Evolutionary conservation across 2,888 invertebrate species (phyloP).

Genomic region (Chrysopilus asiliformis): DNA sequence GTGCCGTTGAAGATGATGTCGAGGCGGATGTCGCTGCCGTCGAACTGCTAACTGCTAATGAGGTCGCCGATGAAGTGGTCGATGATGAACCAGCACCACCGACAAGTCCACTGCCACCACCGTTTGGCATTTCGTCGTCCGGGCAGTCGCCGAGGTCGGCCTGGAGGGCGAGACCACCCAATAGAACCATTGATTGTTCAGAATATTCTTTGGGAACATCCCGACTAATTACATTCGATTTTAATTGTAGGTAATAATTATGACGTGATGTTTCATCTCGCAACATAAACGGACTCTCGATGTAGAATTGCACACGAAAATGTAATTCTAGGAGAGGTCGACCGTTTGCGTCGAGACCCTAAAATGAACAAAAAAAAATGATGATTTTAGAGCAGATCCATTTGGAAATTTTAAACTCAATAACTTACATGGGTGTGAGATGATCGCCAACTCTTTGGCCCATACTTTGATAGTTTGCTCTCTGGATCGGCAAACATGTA

Average conservation of each 20-base stretch:
- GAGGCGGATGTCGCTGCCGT: constrained; percentile 5
- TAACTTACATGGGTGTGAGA: constrained; percentile 76
- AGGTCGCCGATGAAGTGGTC: constrained; percentile 19
- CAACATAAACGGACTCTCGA: constrained; percentile 78
- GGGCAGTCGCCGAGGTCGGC: constrained; percentile 79
- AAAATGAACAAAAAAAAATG: constrained; percentile 26
- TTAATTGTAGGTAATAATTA: constrained; percentile 89
- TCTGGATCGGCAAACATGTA: constrained; percentile 90
- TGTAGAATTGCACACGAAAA: constrained; percentile 86
- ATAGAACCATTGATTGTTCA: constrained; percentile 56
- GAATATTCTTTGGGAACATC: constrained; percentile 42
- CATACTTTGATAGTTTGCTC: constrained; percentile 91
- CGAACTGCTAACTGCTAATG: constrained; percentile 9
- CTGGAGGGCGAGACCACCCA: constrained; percentile 83
- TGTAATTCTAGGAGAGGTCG: constrained; percentile 79
- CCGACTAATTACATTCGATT: constrained; percentile 67
- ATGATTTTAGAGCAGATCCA: background rate
- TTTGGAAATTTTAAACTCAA: background rate
- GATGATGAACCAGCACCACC: constrained; percentile 12
- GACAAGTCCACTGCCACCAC: constrained; percentile 1
- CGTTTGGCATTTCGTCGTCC: constrained; percentile 30
- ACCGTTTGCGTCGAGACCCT: constrained; percentile 83
- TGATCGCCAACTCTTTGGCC: constrained; percentile 91
- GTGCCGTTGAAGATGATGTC: constrained; percentile 7
- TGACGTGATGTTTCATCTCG: constrained; percentile 85